phyloP scores from a whole-genome alignment of 2,113 vertebrate species.

The Anguilla japonica region DNA sequence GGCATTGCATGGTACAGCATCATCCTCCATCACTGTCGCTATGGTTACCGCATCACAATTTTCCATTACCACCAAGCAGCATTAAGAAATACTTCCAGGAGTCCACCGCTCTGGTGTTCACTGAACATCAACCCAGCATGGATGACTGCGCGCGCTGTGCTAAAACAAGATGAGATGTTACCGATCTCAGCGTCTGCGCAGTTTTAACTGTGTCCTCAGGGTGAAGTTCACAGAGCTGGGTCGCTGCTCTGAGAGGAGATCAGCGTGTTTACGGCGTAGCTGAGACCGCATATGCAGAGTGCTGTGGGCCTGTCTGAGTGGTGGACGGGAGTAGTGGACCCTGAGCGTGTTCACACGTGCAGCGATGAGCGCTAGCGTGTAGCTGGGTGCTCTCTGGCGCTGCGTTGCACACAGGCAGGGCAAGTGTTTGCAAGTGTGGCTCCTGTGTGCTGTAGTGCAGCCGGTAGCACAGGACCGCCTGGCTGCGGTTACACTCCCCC shows the following conservation, averaged over 20 bases:
- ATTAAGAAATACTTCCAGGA: background rate
- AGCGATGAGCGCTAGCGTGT: background rate
- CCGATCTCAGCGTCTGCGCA: background rate
- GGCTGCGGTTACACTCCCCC: background rate
- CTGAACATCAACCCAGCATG: background rate
- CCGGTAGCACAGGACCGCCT: background rate
- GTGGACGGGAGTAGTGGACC: background rate
- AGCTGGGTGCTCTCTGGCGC: background rate
- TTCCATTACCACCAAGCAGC: background rate
- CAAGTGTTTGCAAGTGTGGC: no score
- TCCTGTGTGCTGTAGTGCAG: background rate
- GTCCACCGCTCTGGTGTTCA: background rate
- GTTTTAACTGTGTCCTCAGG: background rate
- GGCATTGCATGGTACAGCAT: background rate
- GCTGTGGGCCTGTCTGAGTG: background rate
- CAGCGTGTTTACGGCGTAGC: background rate
- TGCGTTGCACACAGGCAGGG: background rate
- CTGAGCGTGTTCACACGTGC: background rate
- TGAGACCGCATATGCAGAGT: background rate
- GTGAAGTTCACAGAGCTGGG: background rate
- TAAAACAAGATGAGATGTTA: background rate
- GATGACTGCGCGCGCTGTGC: background rate
- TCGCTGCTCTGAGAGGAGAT: background rate
- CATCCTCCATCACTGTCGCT: background rate
- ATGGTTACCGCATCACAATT: background rate